Evolutionary conservation across 2,797 vertebrate genomes (phyloP), one percentile per base, ranked within the genome.

Genomic region (Chiloscyllium punctatum): DNA sequence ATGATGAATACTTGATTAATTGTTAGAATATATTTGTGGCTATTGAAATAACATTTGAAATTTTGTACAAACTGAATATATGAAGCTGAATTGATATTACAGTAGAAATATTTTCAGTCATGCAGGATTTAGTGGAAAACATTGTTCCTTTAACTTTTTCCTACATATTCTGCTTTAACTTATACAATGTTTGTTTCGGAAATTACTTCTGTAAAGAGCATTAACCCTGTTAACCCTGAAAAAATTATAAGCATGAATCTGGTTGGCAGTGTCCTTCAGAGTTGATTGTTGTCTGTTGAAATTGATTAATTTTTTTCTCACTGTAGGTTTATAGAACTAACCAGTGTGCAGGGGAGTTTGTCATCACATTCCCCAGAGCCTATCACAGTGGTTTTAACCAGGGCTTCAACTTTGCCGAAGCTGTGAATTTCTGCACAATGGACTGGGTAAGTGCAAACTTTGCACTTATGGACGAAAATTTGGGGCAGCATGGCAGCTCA

Each of bases 301-400:
- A 77, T 94, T 77, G 30, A 77, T 72, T 42, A 82, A 48, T 4
- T 95, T 25, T 96, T 87, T 96, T 1, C 96, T 95, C 96, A 79
- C 96, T 33, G 0, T 96, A 99, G 99, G 98, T 99, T 96, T 99
- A 98, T 97, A 98, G 99, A 96, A 99, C 99, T 95, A 99, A 99
- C 97, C 99, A 99, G 96, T 99, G 99, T 97, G 99, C 99, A 37
- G 99, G 99, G 0, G 99, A 99, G 97, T 99, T 99, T 96, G 99
- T 99, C 95, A 99, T 99, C 97, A 99, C 99, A 15, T 99, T 99
- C 96, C 99, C 99, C 68, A 98, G 99, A 98, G 99, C 99, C 87
- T 99, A 99, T 96, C 99, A 99, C 97, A 99, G 99, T 53, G 99
- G 99, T 94, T 99, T 99, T 97, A 99, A 99, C 97, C 99, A 99